These are phyloP conservation scores for Ardeotis arabs DNA, from an alignment of 2,113 vertebrate species.

Conservation along the genomic window DNA sequence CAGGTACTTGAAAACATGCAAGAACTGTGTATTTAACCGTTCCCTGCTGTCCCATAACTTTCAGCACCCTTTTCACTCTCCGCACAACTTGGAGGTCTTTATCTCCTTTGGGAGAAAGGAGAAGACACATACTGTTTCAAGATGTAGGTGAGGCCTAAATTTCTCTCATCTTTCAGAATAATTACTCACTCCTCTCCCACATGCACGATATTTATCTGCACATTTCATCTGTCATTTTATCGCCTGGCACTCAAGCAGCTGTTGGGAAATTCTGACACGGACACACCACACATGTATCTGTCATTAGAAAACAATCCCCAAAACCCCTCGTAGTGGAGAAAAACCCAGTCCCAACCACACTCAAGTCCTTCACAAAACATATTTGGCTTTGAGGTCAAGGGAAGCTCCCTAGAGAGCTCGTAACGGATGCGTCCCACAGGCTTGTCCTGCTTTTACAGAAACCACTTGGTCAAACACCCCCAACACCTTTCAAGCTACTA, in stretches of 20 bases:
- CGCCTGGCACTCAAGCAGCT: constrained; percentile 37
- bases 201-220: not conserved
- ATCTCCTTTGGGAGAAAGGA: not conserved
- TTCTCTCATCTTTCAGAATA: not conserved
- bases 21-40: not conserved
- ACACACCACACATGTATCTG: constrained; percentile 6
- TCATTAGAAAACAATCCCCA: not conserved
- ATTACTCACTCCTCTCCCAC: constrained; percentile 9
- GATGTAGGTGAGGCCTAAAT: not conserved
- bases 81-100: not conserved
- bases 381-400: not conserved
- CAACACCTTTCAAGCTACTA: not conserved
- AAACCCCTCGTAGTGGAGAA: not conserved
- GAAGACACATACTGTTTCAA: not conserved
- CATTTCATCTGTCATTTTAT: constrained; percentile 4
- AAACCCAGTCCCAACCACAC: constrained; percentile 2
- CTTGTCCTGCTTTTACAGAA: not conserved
- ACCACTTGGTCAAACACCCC: not conserved
- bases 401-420: not conserved
- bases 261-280: not conserved
- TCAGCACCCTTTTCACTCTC: not conserved
- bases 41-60: not conserved
- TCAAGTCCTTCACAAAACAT: not conserved
- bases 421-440: not conserved
- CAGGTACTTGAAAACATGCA: accelerated